Conservation (phyloP, 2,888 invertebrate species). For the Lingula anatina region DNA sequence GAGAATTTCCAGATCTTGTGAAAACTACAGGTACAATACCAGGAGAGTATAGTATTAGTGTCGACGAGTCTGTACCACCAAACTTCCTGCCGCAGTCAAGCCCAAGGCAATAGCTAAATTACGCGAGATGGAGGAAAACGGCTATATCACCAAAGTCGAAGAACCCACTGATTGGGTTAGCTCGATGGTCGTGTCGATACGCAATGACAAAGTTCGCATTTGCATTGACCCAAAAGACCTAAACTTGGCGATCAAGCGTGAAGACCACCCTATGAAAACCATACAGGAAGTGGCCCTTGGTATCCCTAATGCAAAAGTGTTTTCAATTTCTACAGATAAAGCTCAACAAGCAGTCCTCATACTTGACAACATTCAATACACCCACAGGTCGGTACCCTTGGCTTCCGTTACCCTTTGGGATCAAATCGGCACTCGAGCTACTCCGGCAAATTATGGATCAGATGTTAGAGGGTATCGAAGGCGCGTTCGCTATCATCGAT, state of each 20-base stretch:
- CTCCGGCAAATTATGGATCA: conserved; percentile 19
- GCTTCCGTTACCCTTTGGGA: conserved; percentile 18
- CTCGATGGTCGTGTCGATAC: conserved; percentile 15
- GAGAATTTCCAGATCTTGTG: conserved; percentile 5
- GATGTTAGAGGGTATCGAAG: conserved; percentile 14
- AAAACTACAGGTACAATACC: conserved; percentile 10
- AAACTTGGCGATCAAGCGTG: conserved; percentile 14
- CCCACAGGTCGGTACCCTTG: conserved; percentile 18
- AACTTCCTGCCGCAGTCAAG: conserved; percentile 9
- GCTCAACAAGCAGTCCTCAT: conserved; percentile 15
- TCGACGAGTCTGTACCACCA: conserved; percentile 2
- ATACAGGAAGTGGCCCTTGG: conserved; percentile 16
- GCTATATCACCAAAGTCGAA: conserved; percentile 13
- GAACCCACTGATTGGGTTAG: conserved; percentile 22
- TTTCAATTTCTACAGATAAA: conserved; percentile 21
- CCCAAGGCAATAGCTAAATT: conserved; percentile 13
- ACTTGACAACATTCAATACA: conserved; percentile 22
- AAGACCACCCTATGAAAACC: conserved; percentile 17
- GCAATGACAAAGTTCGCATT: conserved; percentile 17
- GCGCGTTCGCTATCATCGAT: conserved; percentile 16
- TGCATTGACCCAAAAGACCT: conserved; percentile 19
- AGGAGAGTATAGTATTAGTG: conserved; percentile 6
- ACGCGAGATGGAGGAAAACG: conserved; percentile 18
- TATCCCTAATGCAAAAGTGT: conserved; percentile 17
- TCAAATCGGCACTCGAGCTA: conserved; percentile 17